Base-by-base conservation (phyloP, 2,797 vertebrate species). In the Gadopsis marmoratus region DNA sequence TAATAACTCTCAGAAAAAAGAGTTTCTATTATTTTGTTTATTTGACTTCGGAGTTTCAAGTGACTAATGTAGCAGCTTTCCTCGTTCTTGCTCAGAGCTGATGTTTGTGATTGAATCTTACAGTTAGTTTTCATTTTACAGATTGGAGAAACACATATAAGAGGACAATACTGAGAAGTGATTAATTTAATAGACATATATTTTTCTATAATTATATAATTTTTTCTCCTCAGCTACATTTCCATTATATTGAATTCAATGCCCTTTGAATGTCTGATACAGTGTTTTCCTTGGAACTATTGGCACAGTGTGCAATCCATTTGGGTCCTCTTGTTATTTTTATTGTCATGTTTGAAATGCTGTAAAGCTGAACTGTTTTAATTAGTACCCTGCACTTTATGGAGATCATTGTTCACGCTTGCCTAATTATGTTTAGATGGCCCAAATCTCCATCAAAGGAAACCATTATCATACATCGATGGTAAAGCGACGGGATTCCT, bases 371-470 rank as follows among this genome's bases (percentile, higher is more conserved):
- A 93, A 93, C 90, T 93, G 91, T 94, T 95, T 95, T 95, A 95
- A 95, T 95, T 93, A 94, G 92, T 94, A 93, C 91, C 93, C 82
- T 90, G 91, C 92, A 86, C 92, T 95, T 94, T 93, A 93, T 94
- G 90, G 90, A 91, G 93, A 93, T 94, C 92, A 94, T 94, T 94
- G 93, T 91, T 93, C 92, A 94, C 89, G 93, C 93, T 94, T 92
- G 91, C 92, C 91, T 94, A 92, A 94, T 95, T 94, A 94, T 92
- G 88, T 94, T 92, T 92, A 86, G 92, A 93, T 92, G 92, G 91
- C 87, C 89, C 93, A 93, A 93, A 95, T 93, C 93, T 93, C 91
- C 92, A 94, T 94, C 93, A 94, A 93, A 94, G 93, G 92, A 92
- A 93, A 79, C 91, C 93, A 95, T 93, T 93, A 94, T 93, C 90